Evolutionary conservation across 2,888 invertebrate genomes (phyloP), one percentile per base, ranked within the genome.

Genomic region (Romanomermis culicivorax): DNA sequence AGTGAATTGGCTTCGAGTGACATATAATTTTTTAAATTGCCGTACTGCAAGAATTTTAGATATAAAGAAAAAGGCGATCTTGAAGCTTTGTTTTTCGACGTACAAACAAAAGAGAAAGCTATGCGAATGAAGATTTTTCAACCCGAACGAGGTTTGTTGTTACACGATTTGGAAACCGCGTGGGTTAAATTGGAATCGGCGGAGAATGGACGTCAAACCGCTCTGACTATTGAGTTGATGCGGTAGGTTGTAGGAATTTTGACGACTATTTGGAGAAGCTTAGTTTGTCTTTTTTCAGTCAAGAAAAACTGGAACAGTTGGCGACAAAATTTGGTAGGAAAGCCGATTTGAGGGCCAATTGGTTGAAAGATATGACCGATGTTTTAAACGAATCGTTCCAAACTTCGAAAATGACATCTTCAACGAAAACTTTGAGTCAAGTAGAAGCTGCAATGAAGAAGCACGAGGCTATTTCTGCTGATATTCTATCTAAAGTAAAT

Each of bases 361-460:
- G 95, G 73, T 74, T 97, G 58, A 85, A 86, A 71, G 95, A 95
- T 74, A 95, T 95, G 91, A 87, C 85, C 61, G 85, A 85, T 70
- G 88, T 95, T 20, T 74, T 95, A 23, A 60, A 64, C 36, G 62
- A 61, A 29, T 59, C 62, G 61, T 66, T 71, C 53, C 66, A 70
- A 56, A 85, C 85, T 1, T n/a, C n/a, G n/a, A n/a, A n/a, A n/a
- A n/a, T n/a, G n/a, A n/a, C n/a, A n/a, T n/a, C n/a, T n/a, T n/a
- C n/a, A n/a, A 17, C 11, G 11, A 83, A 83, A 62, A 85, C 84
- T 73, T 73, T 91, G 61, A 79, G 83, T 0, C 89, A 93, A 69
- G 88, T 93, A 0, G 93, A 95, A 69, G 93, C 93, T 1, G 88
- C 91, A 0, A 80, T 95, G 43, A 95, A 95, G 74, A 95, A 95